These are phyloP conservation scores for Notolabrus celidotus DNA, from an alignment of 2,797 vertebrate species.

Conservation along the genomic window DNA sequence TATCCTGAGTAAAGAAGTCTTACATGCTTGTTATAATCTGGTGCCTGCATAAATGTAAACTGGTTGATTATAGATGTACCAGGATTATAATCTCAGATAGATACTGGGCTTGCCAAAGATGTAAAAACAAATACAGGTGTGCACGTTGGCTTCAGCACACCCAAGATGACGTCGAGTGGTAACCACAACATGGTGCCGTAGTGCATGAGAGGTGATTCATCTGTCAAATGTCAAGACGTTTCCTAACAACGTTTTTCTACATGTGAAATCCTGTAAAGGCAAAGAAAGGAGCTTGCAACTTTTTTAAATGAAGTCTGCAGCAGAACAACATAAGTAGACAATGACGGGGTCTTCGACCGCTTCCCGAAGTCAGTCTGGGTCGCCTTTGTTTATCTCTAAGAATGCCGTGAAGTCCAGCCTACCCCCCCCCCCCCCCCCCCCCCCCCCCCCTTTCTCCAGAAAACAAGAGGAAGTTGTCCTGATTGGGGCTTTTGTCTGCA, in stretches of 20 bases:
- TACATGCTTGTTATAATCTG: neutral
- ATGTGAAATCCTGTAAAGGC: neutral
- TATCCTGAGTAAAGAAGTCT: neutral
- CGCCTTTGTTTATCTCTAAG: slow-evolving; percentile 50
- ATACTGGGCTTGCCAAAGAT: too few relatives aligned
- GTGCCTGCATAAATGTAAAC: too few relatives aligned
- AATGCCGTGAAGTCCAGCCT: slow-evolving; percentile 31
- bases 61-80: too few relatives aligned
- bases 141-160: slow-evolving; percentile 15
- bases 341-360: neutral
- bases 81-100: too few relatives aligned
- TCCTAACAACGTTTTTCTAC: neutral
- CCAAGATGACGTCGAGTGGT: slow-evolving; percentile 36
- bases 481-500: slow-evolving; percentile 80
- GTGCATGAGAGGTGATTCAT: neutral
- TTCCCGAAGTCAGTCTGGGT: slow-evolving; percentile 36
- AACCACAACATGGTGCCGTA: neutral
- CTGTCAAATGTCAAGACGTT: neutral
- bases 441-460: too few relatives aligned
- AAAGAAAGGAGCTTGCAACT: neutral
- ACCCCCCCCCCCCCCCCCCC: slow-evolving; percentile 27
- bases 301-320: neutral
- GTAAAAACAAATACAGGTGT: slow-evolving; percentile 48
- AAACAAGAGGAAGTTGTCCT: slow-evolving; percentile 77
- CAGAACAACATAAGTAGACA: neutral